Conservation (phyloP, 2,888 invertebrate species). For the Pterostichus madidus region DNA sequence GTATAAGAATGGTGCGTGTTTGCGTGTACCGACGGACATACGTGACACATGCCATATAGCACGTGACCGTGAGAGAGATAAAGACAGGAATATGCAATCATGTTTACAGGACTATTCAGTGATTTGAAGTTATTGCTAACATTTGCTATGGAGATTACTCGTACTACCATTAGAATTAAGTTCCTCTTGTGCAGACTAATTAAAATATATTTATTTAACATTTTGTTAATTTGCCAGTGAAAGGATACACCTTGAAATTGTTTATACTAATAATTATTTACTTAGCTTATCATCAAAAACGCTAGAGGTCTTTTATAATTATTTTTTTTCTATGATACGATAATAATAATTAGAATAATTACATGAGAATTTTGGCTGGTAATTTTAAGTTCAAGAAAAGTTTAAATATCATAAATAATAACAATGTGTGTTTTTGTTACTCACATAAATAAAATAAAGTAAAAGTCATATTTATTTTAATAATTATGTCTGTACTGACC, state of each 20-base stretch:
- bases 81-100: too few relatives aligned
- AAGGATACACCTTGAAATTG: conserved; percentile 40
- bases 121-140: too few relatives aligned
- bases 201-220: neutral
- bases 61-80: too few relatives aligned
- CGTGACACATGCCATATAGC: too few relatives aligned
- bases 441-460: neutral
- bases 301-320: conserved; percentile 13
- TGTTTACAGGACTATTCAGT: too few relatives aligned
- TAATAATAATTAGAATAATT: conserved; percentile 30
- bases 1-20: too few relatives aligned
- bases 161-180: too few relatives aligned
- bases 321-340: neutral
- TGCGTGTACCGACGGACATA: too few relatives aligned
- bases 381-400: conserved; percentile 40
- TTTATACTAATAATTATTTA: conserved; percentile 4
- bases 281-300: neutral
- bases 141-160: too few relatives aligned
- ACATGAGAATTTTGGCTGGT: conserved; percentile 23
- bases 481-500: conserved; percentile 15
- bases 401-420: conserved; percentile 25
- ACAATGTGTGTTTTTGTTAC: neutral
- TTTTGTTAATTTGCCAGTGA: conserved; percentile 6
- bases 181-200: too few relatives aligned
- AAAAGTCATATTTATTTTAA: conserved; percentile 35